Conservation (phyloP, 2,113 vertebrate genomes). For the Bufo bufo region DNA sequence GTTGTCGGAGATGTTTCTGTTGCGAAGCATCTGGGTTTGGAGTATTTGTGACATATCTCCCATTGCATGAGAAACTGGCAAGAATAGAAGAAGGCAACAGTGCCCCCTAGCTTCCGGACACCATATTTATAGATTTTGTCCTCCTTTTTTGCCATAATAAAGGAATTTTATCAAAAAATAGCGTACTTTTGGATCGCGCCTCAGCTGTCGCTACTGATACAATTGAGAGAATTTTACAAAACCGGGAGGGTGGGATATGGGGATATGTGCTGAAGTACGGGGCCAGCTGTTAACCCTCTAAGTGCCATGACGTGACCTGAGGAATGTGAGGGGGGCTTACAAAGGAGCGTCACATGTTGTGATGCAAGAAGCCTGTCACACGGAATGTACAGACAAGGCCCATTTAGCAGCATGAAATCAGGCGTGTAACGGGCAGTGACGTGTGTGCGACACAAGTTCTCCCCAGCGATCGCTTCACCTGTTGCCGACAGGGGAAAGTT, state of each 20-base stretch:
- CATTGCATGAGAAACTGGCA: not conserved
- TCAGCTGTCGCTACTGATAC: too few species aligned
- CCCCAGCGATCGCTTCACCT: constrained; percentile 30
- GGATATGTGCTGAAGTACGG: not conserved
- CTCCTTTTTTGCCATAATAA: too few species aligned
- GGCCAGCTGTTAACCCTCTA: constrained; percentile 42
- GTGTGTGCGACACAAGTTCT: constrained; percentile 37
- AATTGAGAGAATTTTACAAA: too few species aligned
- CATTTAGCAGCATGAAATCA: constrained; percentile 60
- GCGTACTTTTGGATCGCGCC: too few species aligned
- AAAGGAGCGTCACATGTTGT: constrained; percentile 20
- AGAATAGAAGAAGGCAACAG: constrained; percentile 25
- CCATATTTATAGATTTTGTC: not conserved
- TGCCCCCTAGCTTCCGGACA: constrained; percentile 52
- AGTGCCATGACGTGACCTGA: not conserved
- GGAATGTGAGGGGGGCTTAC: constrained; percentile 14
- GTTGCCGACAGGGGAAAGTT: not conserved
- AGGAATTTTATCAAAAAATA: too few species aligned
- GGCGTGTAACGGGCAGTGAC: constrained; percentile 57
- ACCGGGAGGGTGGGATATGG: too few species aligned
- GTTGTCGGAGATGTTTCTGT: not conserved
- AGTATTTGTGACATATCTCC: not conserved
- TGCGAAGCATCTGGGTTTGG: not conserved
- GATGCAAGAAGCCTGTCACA: constrained; percentile 19
- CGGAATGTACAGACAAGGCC: constrained; percentile 58